These are phyloP conservation scores for Lochmaea capreae DNA, from an alignment of 2,888 invertebrate genomes.

Conservation along the genomic window DNA sequence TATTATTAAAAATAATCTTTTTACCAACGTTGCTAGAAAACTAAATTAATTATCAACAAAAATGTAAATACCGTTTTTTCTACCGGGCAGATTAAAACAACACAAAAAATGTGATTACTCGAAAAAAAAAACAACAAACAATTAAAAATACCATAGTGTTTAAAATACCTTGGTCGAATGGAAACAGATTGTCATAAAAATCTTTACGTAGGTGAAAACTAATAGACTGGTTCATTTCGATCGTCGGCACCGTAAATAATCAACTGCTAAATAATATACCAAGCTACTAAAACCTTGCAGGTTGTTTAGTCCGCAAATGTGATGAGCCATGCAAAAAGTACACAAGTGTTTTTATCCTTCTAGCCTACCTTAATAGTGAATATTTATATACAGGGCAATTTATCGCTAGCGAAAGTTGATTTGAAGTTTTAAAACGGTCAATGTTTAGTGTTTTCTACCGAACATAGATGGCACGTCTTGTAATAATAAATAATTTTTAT, in stretches of 20 bases:
- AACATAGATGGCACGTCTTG: too few relatives aligned
- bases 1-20: neutral
- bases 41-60: neutral
- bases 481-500: neutral
- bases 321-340: constrained; percentile 41
- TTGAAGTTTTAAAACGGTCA: neutral
- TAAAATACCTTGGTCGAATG: constrained; percentile 27
- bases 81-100: neutral
- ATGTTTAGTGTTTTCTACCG: neutral
- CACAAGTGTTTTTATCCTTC: constrained; percentile 38
- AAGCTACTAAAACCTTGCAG: constrained; percentile 31
- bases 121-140: neutral
- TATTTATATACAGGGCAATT: constrained; percentile 23
- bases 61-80: neutral
- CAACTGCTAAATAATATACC: constrained; percentile 20
- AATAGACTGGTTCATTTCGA: constrained; percentile 37
- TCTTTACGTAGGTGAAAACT: constrained; percentile 22
- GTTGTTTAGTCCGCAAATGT: constrained; percentile 34
- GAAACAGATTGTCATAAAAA: constrained; percentile 23
- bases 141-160: constrained; percentile 1
- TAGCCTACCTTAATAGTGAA: constrained; percentile 26
- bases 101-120: neutral
- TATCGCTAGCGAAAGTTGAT: neutral
- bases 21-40: neutral
- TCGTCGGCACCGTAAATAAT: constrained; percentile 10